These are phyloP conservation scores for Xestobium rufovillosum DNA, from an alignment of 2,888 invertebrate genomes.

Conservation along the genomic window DNA sequence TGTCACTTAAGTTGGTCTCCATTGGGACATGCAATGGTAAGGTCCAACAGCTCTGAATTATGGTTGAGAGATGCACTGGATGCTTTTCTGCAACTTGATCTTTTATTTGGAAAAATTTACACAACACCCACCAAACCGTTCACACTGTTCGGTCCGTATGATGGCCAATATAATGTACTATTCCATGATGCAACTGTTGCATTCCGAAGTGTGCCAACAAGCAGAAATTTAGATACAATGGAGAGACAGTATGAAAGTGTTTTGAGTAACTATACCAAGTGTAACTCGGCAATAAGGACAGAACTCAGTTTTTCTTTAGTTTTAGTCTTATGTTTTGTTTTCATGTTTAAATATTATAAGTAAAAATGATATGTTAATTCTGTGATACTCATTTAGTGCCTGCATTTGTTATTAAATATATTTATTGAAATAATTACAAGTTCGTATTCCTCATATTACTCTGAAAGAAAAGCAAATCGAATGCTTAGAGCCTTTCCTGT, in stretches of 20 bases:
- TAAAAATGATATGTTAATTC: too few species aligned
- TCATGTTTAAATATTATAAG: too few species aligned
- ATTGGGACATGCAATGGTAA: slow-evolving; percentile 59
- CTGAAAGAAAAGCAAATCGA: too few species aligned
- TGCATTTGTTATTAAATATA: too few species aligned
- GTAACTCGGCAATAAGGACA: too few species aligned
- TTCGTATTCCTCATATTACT: too few species aligned
- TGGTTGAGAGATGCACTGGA: slow-evolving; percentile 62
- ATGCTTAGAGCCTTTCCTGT: too few species aligned
- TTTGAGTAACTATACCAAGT: slow-evolving; percentile 23
- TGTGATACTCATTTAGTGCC: too few species aligned
- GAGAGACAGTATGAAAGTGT: slow-evolving; percentile 28
- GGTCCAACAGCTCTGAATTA: slow-evolving; percentile 48
- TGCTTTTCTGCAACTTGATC: slow-evolving; percentile 61
- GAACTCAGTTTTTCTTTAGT: too few species aligned
- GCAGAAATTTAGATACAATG: slow-evolving; percentile 34
- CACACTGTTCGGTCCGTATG: slow-evolving; percentile 62
- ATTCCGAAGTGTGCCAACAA: slow-evolving; percentile 33
- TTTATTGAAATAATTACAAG: too few species aligned
- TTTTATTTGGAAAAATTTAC: slow-evolving; percentile 58
- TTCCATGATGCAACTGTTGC: slow-evolving; percentile 53
- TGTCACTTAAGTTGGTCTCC: slow-evolving; percentile 64
- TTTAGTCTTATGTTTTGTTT: too few species aligned
- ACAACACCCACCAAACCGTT: slow-evolving; percentile 55
- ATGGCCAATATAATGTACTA: slow-evolving; percentile 55